These are phyloP conservation scores for Oppia nitens DNA, from an alignment of 1,140 invertebrate species.

Conservation along the genomic window DNA sequence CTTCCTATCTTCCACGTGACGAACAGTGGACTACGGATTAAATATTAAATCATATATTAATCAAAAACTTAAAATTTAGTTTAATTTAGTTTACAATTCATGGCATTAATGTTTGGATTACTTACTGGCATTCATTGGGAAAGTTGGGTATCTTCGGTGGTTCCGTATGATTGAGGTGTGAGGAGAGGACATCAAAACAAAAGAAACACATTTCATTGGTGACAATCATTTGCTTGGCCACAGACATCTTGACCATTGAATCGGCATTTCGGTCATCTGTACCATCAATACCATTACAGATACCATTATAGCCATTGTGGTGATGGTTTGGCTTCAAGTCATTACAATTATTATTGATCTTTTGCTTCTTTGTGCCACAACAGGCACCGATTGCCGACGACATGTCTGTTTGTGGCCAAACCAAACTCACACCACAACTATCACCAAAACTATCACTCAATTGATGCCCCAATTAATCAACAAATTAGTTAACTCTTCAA, in stretches of 20 bases:
- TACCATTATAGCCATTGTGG: no score
- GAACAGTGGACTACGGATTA: slow-evolving; percentile 77
- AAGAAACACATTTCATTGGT: slow-evolving; percentile 92
- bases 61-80: not conserved
- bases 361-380: not conserved
- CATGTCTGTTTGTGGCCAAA: no score
- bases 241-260: not conserved
- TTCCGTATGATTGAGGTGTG: slow-evolving; percentile 76
- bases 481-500: not conserved
- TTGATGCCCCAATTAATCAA: not conserved
- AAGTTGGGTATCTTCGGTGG: slow-evolving; percentile 74
- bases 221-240: slow-evolving; percentile 48
- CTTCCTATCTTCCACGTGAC: slow-evolving; percentile 96
- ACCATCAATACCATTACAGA: no score
- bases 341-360: not conserved
- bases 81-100: not conserved
- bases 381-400: not conserved
- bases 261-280: no score
- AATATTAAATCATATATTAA: not conserved
- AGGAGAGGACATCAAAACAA: slow-evolving; percentile 93
- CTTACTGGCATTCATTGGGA: slow-evolving; percentile 88
- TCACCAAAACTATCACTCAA: not conserved
- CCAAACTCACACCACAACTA: no score
- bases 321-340: no score
- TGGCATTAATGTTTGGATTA: slow-evolving; percentile 24